These are phyloP conservation scores for Saimiri boliviensis DNA, from an alignment of 2,113 vertebrate genomes.

Conservation along the genomic window DNA sequence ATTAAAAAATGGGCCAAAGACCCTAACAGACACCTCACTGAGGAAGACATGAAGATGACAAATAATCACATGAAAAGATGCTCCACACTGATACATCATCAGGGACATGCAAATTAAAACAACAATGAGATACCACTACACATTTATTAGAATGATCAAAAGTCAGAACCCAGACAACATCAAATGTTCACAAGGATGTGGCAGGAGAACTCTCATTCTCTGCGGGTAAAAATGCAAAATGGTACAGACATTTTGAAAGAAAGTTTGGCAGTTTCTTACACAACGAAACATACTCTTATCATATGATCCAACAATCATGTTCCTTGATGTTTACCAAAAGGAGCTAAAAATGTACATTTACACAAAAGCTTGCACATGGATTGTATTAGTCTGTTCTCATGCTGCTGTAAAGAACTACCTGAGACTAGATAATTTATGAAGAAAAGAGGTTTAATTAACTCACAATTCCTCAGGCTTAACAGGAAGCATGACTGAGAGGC, in stretches of 20 bases:
- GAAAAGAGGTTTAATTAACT: too few relatives aligned
- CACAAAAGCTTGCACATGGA: background rate
- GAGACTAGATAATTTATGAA: too few relatives aligned
- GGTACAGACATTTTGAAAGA: background rate
- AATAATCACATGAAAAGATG: background rate
- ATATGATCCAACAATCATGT: background rate
- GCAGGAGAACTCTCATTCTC: background rate
- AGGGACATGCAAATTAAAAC: background rate
- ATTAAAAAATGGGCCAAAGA: background rate
- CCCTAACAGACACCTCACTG: background rate
- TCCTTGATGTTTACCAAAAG: background rate
- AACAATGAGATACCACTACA: background rate
- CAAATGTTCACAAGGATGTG: background rate
- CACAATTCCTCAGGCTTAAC: too few relatives aligned
- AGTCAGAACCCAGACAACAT: background rate
- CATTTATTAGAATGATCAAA: background rate
- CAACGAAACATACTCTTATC: background rate
- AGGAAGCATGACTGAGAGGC: too few relatives aligned
- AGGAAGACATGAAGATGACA: background rate
- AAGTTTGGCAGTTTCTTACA: background rate
- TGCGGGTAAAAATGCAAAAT: background rate
- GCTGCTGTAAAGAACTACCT: too few relatives aligned
- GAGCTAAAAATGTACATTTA: background rate
- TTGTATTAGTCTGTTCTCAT: too few relatives aligned
- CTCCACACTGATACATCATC: background rate